These are phyloP conservation scores for Orthosia gothica DNA, from an alignment of 2,888 invertebrate genomes.

Conservation along the genomic window DNA sequence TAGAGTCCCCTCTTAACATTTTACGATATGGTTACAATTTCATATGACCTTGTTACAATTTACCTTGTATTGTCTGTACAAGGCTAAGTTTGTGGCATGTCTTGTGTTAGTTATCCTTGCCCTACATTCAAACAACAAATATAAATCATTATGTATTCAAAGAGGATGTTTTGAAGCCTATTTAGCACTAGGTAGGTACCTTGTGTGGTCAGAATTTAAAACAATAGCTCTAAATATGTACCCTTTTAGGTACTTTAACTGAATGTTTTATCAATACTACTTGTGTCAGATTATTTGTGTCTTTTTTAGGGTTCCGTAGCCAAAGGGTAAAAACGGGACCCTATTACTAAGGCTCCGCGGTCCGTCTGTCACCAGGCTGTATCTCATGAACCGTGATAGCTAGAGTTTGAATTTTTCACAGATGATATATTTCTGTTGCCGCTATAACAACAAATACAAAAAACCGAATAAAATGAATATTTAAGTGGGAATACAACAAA, in stretches of 20 bases:
- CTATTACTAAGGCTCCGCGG: no score
- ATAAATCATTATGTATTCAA: conserved; percentile 24
- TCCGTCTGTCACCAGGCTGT: no score
- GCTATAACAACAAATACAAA: no score
- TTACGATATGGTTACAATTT: conserved; percentile 55
- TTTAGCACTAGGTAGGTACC: not conserved
- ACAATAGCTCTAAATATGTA: not conserved
- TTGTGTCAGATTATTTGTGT: not conserved
- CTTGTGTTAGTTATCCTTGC: conserved; percentile 47
- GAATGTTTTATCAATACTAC: not conserved
- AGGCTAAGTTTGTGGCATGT: conserved; percentile 56
- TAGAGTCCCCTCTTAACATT: conserved; percentile 54
- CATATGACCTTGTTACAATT: conserved; percentile 14
- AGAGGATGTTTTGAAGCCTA: not conserved
- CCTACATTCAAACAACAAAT: conserved; percentile 39
- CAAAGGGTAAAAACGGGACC: no score
- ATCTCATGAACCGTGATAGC: no score
- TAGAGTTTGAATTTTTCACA: no score
- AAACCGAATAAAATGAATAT: no score
- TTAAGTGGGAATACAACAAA: no score
- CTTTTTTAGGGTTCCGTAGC: no score
- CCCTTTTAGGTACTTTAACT: not conserved
- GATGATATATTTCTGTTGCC: no score
- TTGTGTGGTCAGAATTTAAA: not conserved
- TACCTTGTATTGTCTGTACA: conserved; percentile 55